Evolutionary conservation across 2,888 invertebrate species (phyloP).

Genomic region (Clusia tigrina): DNA sequence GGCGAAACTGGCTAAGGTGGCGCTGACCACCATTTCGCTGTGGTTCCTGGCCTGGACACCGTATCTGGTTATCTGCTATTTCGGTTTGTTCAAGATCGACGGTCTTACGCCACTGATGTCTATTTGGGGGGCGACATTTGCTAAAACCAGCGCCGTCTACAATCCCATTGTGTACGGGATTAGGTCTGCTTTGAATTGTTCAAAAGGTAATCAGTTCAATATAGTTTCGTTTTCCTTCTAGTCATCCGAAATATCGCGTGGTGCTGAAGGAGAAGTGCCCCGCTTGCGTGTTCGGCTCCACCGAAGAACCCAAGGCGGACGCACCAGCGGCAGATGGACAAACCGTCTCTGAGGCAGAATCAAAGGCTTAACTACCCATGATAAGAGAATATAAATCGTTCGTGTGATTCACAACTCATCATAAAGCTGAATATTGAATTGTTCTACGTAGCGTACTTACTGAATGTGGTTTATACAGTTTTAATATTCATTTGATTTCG

Average conservation of each 20-base stretch:
- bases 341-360: slow-evolving; percentile 40
- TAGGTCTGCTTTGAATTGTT: slow-evolving; percentile 65
- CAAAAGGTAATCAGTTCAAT: not conserved
- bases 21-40: slow-evolving; percentile 70
- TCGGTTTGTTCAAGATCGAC: slow-evolving; percentile 77
- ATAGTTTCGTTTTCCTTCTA: no score
- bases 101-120: slow-evolving; percentile 80
- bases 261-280: slow-evolving; percentile 70
- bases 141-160: slow-evolving; percentile 68
- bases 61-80: slow-evolving; percentile 80
- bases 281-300: slow-evolving; percentile 56
- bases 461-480: no score
- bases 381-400: not conserved
- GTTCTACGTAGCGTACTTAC: no score
- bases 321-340: slow-evolving; percentile 36
- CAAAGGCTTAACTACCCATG: slow-evolving; percentile 37
- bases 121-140: slow-evolving; percentile 72
- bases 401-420: no score
- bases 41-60: slow-evolving; percentile 82
- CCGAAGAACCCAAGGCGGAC: slow-evolving; percentile 41
- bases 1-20: slow-evolving; percentile 70
- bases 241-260: slow-evolving; percentile 69
- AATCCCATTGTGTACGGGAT: slow-evolving; percentile 69
- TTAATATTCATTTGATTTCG: no score
- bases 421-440: no score